Base-by-base conservation (phyloP, 2,888 invertebrate species). In the Chrysolina americana region DNA sequence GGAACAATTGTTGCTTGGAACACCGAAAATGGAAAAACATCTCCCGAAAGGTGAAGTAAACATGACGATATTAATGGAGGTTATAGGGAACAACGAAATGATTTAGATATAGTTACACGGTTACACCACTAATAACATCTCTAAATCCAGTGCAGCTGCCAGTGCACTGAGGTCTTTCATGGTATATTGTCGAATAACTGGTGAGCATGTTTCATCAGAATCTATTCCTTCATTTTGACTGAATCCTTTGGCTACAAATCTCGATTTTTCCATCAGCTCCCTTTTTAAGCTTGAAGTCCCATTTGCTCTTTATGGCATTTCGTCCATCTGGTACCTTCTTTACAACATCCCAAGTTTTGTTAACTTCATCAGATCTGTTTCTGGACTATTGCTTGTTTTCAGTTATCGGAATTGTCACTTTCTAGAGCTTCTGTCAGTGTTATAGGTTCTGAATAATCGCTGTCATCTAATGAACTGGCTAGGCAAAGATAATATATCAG, bases 61-160 rank as follows among this genome's bases (percentile, higher is more conserved):
- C n/a, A n/a, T n/a, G n/a, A n/a, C n/a, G n/a, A n/a, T n/a, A n/a
- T n/a, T n/a, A n/a, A n/a, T n/a, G n/a, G n/a, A n/a, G n/a, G n/a
- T n/a, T n/a, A n/a, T n/a, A n/a, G n/a, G n/a, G n/a, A n/a, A n/a
- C n/a, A n/a, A n/a, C n/a, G n/a, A n/a, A n/a, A n/a, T n/a, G n/a
- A n/a, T n/a, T n/a, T n/a, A n/a, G n/a, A n/a, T n/a, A n/a, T n/a
- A n/a, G n/a, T n/a, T n/a, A n/a, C n/a, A n/a, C n/a, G n/a, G n/a
- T n/a, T n/a, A n/a, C n/a, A n/a, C n/a, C n/a, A n/a, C 13, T 19
- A 44, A 65, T 65, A 17, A 44, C 41, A 44, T 65, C 19, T 65
- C 65, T 9, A 44, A 41, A 65, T 65, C 44, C 3, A 65, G 65
- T 41, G 44, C 65, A 19, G 65, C 65, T 65, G 65, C 65, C 13